Evolutionary conservation across 2,113 vertebrate genomes (phyloP).

Genomic region (Xyrauchen texanus): DNA sequence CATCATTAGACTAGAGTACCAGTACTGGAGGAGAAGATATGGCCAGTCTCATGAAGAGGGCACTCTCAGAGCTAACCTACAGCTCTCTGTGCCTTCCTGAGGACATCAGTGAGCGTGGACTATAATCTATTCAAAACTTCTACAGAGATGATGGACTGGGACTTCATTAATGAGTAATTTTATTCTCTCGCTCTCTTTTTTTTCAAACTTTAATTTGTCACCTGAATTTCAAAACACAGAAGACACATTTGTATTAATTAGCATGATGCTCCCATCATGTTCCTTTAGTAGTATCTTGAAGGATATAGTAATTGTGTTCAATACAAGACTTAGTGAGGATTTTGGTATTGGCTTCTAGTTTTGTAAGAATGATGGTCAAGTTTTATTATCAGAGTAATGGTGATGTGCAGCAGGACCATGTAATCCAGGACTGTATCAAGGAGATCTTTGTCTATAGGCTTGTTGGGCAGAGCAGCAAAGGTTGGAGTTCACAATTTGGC

Average conservation of each 20-base stretch:
- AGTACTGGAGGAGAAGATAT: conserved; percentile 32
- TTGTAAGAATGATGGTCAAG: conserved; percentile 20
- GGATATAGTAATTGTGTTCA: background rate
- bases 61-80: conserved; percentile 42
- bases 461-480: conserved; percentile 11
- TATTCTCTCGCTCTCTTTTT: too few species aligned
- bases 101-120: conserved; percentile 60
- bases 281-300: too few species aligned
- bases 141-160: conserved; percentile 72
- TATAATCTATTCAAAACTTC: conserved; percentile 63
- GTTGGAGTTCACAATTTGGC: background rate
- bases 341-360: background rate
- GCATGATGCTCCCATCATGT: too few species aligned
- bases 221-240: too few species aligned
- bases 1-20: conserved; percentile 7
- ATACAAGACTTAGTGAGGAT: background rate
- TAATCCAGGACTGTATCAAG: conserved; percentile 39
- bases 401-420: conserved; percentile 30
- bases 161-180: conserved; percentile 63
- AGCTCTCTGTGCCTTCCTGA: conserved; percentile 70
- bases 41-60: conserved; percentile 4
- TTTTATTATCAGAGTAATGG: conserved; percentile 22
- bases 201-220: too few species aligned
- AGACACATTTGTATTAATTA: too few species aligned
- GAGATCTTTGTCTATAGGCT: conserved; percentile 15